Base-by-base conservation (phyloP, 2,797 vertebrate species). In the Melanotaenia trifasciata region DNA sequence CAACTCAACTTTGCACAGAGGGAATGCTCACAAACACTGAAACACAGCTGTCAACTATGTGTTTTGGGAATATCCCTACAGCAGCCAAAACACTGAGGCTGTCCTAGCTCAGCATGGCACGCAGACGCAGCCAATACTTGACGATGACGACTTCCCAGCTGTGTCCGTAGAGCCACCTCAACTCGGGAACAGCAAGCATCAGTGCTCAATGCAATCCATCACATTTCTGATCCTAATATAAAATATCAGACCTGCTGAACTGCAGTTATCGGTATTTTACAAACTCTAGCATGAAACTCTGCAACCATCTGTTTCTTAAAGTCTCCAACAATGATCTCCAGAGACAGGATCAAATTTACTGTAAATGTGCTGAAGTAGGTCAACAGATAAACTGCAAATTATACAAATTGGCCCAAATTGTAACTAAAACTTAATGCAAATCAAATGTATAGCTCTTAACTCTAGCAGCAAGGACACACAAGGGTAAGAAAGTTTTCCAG, bases 121-220 rank as follows among this genome's bases (percentile, higher is more conserved):
- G 6, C 11, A 56, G 24, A 24, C 24, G 4, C 22, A 1, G 10
- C 58, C 20, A 11, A n/a, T 33, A 22, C 20, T 38, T 58, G 57
- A 58, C 35, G 57, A 35, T 12, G 33, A 59, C 22, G 33, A 59
- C 4, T 24, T 59, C n/a, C 58, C 58, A 61, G 59, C 36, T 43
- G 12, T 61, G 5, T 9, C 1, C 26, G 36, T 43, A 9, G 59
- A 40, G 12, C 35, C 32, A 38, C 22, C 6, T 61, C 22, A 61
- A 61, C 22, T 61, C 35, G 16, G 12, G 16, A 61, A 43, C 35
- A 61, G 3, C 35, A 40, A 22, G 24, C n/a, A 40, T 38, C 35
- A 24, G n/a, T 26, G 6, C 10, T 8, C 20, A 36, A 59, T 38
- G 33, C 33, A 13, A 43, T 16, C 22, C 22, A 61, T 5, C 35